These are phyloP conservation scores for Pelusios castaneus DNA, from an alignment of 2,113 vertebrate species.

Conservation along the genomic window DNA sequence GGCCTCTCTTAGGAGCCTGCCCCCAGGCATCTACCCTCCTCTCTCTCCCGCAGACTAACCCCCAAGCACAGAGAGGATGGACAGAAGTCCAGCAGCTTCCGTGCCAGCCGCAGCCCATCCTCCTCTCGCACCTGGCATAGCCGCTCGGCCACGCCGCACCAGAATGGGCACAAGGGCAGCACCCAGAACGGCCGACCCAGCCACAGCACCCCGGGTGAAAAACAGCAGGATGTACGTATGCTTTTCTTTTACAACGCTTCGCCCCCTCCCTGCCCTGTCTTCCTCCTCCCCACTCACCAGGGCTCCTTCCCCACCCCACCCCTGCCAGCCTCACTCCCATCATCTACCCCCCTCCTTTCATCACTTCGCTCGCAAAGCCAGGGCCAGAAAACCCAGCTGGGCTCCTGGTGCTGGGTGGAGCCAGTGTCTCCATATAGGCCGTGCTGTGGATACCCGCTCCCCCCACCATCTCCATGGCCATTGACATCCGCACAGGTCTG, in stretches of 20 bases:
- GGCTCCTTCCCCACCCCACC: neutral
- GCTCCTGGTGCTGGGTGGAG: neutral
- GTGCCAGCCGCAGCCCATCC: conserved; percentile 81
- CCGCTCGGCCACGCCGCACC: conserved; percentile 83
- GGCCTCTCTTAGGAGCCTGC: neutral
- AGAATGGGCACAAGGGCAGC: conserved; percentile 91
- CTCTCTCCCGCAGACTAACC: conserved; percentile 71
- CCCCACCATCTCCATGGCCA: neutral
- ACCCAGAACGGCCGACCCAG: conserved; percentile 87
- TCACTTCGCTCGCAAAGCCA: neutral
- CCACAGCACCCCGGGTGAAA: conserved; percentile 79
- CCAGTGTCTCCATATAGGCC: neutral
- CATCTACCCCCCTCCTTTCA: neutral
- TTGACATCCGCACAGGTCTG: neutral
- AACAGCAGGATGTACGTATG: conserved; percentile 93
- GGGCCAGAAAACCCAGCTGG: neutral
- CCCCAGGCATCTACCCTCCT: neutral
- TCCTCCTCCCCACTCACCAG: conserved; percentile 11
- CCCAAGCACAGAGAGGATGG: conserved; percentile 85
- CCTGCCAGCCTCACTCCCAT: neutral
- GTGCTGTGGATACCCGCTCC: neutral
- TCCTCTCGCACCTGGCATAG: conserved; percentile 79
- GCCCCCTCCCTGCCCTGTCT: conserved; percentile 24
- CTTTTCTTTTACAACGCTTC: conserved; percentile 77
- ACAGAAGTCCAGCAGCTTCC: conserved; percentile 82